phyloP scores from a whole-genome alignment of 2,888 invertebrate genomes.

The Corythucha ciliata region DNA sequence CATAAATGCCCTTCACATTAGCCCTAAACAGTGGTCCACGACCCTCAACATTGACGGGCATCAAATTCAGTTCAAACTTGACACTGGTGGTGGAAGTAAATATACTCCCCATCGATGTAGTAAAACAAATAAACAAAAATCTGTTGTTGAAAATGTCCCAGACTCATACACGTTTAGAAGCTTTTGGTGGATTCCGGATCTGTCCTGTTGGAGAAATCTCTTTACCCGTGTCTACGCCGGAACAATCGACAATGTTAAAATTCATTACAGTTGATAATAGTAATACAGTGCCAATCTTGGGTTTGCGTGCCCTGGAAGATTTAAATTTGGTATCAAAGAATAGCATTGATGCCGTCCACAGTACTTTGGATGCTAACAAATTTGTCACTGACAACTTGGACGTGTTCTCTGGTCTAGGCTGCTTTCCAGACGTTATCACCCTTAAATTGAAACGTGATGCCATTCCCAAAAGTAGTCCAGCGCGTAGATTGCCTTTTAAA shows the following conservation, averaged over 20 bases:
- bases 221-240: no score
- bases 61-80: no score
- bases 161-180: background rate
- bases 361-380: background rate
- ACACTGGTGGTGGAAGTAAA: slow-evolving; percentile 9
- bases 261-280: slow-evolving; percentile 7
- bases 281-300: background rate
- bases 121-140: background rate
- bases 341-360: background rate
- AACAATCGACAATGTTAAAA: slow-evolving; percentile 1
- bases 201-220: no score
- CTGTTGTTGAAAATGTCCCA: background rate
- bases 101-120: background rate
- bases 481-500: slow-evolving; percentile 3
- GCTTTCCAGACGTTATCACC: background rate
- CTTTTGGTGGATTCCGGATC: background rate
- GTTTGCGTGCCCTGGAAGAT: background rate
- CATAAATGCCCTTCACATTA: no score
- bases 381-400: background rate
- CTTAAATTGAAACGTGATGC: background rate
- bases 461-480: slow-evolving; percentile 4
- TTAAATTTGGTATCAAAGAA: background rate
- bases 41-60: no score
- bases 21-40: no score
- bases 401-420: slow-evolving; percentile 8